Base-by-base conservation (phyloP, 2,888 invertebrate species). In the Athalia circularis region DNA sequence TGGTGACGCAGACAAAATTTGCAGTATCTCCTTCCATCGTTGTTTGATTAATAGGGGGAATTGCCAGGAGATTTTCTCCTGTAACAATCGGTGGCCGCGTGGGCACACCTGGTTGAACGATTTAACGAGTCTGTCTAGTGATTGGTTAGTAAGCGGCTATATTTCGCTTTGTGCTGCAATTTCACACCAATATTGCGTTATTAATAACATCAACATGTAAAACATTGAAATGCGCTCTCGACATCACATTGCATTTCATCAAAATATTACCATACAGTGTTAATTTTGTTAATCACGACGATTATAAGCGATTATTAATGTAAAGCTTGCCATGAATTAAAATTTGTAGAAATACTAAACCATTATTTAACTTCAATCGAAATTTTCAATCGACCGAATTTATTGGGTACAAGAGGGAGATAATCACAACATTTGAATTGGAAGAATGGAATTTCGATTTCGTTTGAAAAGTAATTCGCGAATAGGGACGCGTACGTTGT, bases 21-120 rank as follows among this genome's bases (percentile, higher is more conserved):
- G 95, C 96, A 80, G 95, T 93, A 83, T 95, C 95, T 5, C 96
- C 96, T 90, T 98, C 97, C 91, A 95, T 92, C 75, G 95, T 94
- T 3, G 98, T 98, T 90, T 94, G 94, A 91, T 98, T 98, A 85
- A 95, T 94, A 5, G 98, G 98, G 62, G 97, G 96, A 79, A 95
- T 94, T 85, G 95, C 95, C 86, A 98, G 94, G 75, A 97, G 92
- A 81, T 96, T 97, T 82, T 97, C 96, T 86, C 97, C 97, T 97
- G 92, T 82, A 91, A 90, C 86, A 89, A 83, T 85, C 85, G 85
- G 84, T 75, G 75, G 75, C 83, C 88, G 82, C 75, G 62, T 50
- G 75, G 75, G 64, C 87, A 87, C 84, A 88, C 90, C 90, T 90
- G 86, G 85, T 90, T 90, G 85, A 90, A 90, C 88, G 88, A 88